Conservation (phyloP, 2,797 vertebrate species). For the Gallinago stenura region DNA sequence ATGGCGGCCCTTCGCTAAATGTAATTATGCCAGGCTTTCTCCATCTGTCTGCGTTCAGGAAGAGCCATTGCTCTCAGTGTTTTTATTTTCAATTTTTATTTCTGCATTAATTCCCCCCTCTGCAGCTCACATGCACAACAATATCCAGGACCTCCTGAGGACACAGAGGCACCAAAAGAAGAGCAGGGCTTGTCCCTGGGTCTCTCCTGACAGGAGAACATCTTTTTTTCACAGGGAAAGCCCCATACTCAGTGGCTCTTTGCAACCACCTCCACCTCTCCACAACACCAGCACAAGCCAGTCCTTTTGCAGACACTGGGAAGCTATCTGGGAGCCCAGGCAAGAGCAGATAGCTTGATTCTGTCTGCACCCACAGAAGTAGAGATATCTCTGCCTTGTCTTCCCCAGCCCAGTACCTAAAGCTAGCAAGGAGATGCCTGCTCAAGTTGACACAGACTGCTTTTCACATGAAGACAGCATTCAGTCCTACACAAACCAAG, state of each 20-base stretch:
- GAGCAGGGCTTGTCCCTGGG: not conserved
- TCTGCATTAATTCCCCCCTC: constrained; percentile 41
- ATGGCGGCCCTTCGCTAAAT: constrained; percentile 75
- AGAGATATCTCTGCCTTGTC: not conserved
- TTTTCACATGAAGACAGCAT: not conserved
- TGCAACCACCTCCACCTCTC: not conserved
- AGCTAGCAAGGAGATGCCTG: not conserved
- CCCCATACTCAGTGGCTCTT: not conserved
- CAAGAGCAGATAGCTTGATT: not conserved
- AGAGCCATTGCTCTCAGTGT: constrained; percentile 76
- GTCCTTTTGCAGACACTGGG: not conserved
- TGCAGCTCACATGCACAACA: constrained; percentile 10
- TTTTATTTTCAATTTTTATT: constrained; percentile 71
- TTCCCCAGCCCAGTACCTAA: not conserved
- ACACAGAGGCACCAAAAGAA: not conserved
- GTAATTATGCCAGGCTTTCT: constrained; percentile 86
- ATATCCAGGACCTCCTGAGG: constrained; percentile 37
- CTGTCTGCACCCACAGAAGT: not conserved
- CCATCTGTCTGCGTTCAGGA: constrained; percentile 84
- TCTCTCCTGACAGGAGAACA: not conserved
- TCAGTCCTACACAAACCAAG: not conserved
- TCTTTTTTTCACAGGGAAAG: not conserved
- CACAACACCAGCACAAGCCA: not conserved
- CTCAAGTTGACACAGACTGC: not conserved
- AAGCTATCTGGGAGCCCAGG: not conserved